These are phyloP conservation scores for Garra rufa DNA, from an alignment of 2,113 vertebrate species.

Conservation along the genomic window DNA sequence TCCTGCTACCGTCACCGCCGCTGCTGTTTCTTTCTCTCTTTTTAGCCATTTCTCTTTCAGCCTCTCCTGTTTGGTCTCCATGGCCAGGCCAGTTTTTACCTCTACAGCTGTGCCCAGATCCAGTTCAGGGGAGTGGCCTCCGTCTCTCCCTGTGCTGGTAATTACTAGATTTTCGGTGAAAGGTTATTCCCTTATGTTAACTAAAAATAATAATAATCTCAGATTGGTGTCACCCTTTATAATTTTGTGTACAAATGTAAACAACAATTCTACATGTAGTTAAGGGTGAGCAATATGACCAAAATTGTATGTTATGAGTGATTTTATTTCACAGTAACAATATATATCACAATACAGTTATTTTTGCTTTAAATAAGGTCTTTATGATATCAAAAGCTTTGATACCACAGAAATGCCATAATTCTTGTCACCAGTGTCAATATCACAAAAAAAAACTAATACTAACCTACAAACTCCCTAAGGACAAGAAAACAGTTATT, in stretches of 20 bases:
- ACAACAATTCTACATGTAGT: not conserved
- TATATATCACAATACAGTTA: too few relatives aligned
- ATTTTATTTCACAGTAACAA: too few relatives aligned
- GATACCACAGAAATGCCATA: too few relatives aligned
- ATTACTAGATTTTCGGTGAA: slow-evolving; percentile 43
- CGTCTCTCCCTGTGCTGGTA: slow-evolving; percentile 33
- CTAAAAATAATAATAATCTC: slow-evolving; percentile 28
- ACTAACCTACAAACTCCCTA: too few relatives aligned
- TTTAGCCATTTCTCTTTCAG: slow-evolving; percentile 41
- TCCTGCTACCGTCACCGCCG: slow-evolving; percentile 79
- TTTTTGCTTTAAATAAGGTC: too few relatives aligned
- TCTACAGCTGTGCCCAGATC: slow-evolving; percentile 21
- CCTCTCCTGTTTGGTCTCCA: slow-evolving; percentile 34
- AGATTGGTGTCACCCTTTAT: not conserved
- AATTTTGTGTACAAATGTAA: not conserved
- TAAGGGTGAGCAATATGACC: too few relatives aligned
- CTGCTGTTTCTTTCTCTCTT: slow-evolving; percentile 50
- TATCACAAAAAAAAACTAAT: too few relatives aligned
- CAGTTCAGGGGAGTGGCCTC: not conserved
- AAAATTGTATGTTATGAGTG: too few relatives aligned
- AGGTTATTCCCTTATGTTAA: slow-evolving; percentile 40
- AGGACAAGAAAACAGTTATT: too few relatives aligned
- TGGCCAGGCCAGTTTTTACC: slow-evolving; percentile 9
- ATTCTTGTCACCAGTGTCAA: too few relatives aligned
- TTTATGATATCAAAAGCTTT: too few relatives aligned